Evolutionary conservation across 30 jellyfish, hydroid and myxozoan species (phyloP).

Genomic region (Aurelia sp.): DNA sequence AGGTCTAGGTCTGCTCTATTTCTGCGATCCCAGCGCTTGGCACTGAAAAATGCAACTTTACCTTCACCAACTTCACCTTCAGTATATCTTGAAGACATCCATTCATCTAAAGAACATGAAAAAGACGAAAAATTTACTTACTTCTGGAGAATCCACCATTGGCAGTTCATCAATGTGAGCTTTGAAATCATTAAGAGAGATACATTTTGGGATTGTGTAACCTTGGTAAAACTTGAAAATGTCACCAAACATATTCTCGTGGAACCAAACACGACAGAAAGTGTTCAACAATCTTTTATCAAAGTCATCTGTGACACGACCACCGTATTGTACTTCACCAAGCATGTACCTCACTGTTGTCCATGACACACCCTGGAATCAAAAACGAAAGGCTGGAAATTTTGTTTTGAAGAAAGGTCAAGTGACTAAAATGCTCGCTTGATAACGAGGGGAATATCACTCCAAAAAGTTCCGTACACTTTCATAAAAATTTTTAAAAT

Average conservation of each 20-base stretch:
- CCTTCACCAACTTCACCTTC: too few relatives aligned
- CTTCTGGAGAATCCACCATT: conserved; percentile 91
- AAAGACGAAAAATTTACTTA: not conserved
- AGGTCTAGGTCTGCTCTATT: too few relatives aligned
- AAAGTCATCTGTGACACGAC: conserved; percentile 89
- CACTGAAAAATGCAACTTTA: too few relatives aligned
- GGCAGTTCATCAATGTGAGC: conserved; percentile 82
- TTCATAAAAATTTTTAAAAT: too few relatives aligned
- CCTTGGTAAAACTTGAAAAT: conserved; percentile 87
- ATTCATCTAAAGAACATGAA: not conserved
- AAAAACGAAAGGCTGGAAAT: not conserved
- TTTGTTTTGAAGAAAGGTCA: too few relatives aligned
- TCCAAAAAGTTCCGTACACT: too few relatives aligned
- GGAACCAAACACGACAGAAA: conserved; percentile 86
- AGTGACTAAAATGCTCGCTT: too few relatives aligned
- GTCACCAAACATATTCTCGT: conserved; percentile 75
- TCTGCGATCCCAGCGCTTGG: too few relatives aligned
- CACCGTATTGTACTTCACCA: conserved; percentile 94
- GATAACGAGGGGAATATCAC: too few relatives aligned
- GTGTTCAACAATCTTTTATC: conserved; percentile 86
- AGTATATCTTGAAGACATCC: too few relatives aligned
- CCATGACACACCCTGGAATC: conserved; percentile 91
- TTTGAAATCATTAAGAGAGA: conserved; percentile 51
- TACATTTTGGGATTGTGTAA: conserved; percentile 82
- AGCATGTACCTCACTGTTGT: conserved; percentile 91